These are phyloP conservation scores for Pachyramphus minor DNA, from an alignment of 2,113 vertebrate species.

Conservation along the genomic window DNA sequence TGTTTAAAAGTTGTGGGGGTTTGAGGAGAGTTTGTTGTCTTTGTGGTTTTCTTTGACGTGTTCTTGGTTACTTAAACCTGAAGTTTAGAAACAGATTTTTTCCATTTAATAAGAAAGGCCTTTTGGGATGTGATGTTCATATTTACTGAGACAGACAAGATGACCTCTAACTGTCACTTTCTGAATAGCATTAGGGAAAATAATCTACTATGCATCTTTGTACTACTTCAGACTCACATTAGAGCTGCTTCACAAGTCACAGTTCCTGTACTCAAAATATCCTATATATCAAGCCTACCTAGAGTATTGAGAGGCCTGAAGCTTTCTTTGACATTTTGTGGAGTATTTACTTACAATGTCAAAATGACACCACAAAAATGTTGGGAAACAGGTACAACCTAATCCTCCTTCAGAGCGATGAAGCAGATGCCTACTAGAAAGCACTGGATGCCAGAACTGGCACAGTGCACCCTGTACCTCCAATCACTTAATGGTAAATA, in stretches of 20 bases:
- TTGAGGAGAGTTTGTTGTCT: too few species aligned
- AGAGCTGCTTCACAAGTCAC: not conserved
- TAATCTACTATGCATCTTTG: not conserved
- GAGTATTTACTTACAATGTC: not conserved
- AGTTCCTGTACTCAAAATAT: not conserved
- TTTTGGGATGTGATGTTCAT: not conserved
- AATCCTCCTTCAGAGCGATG: accelerated
- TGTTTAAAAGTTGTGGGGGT: not conserved
- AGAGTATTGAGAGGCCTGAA: not conserved
- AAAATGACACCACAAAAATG: not conserved
- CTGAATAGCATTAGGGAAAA: not conserved
- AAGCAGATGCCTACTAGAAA: not conserved
- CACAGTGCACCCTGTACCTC: not conserved
- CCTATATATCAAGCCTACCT: not conserved
- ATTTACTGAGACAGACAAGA: not conserved
- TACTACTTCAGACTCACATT: not conserved
- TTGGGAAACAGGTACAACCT: not conserved
- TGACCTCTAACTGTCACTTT: not conserved
- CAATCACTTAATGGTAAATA: not conserved
- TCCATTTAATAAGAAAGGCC: not conserved
- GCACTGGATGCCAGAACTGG: not conserved
- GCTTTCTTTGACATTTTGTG: not conserved
- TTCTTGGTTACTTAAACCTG: not conserved
- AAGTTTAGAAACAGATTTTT: not conserved
- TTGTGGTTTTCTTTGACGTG: not conserved